Evolutionary conservation across 2,113 vertebrate genomes (phyloP), one percentile per base, ranked within the genome.

Genomic region (Erinaceus europaeus): DNA sequence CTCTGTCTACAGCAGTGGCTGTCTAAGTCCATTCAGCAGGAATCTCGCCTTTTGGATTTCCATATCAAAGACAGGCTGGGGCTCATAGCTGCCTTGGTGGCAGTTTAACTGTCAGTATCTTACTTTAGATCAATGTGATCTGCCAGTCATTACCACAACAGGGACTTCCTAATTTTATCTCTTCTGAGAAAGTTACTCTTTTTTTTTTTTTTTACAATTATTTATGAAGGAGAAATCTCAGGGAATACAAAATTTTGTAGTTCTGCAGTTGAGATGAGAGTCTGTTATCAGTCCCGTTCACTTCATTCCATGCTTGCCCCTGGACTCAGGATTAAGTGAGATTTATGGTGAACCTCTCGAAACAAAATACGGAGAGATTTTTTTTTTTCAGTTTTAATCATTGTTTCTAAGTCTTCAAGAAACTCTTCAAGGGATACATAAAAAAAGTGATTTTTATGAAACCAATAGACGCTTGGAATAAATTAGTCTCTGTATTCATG

Each of bases 51-150:
- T 73, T 46, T 3, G 6, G 52, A 91, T 92, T 93, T 88, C 86
- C 92, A 94, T 79, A 91, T 93, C 92, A 95, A 95, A 94, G 92
- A 69, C 20, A 1, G 25, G n/a, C 71, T 20, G n/a, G 79, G 23
- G 23, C 18, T 80, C 59, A 73, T n/a, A 11, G 25, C 77, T 20
- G 1, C 42, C 73, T 48, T 15, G 3, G 79, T 90, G 86, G 89
- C 86, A 68, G 34, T 83, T 72, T 92, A 89, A 92, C 90, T 91
- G 92, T 76, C 79, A 69, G 40, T 55, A 75, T 68, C 88, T 89
- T 44, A 73, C 65, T 61, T 85, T 55, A n/a, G 21, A 79, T 91
- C 90, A 85, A 69, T 88, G 88, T 7, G 2, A 50, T 81, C 86
- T 88, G 88, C 83, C 90, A 88, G 53, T 90, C 86, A 83, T 10